Conservation (phyloP, 2,797 vertebrate species). For the Sebastes cheni region DNA sequence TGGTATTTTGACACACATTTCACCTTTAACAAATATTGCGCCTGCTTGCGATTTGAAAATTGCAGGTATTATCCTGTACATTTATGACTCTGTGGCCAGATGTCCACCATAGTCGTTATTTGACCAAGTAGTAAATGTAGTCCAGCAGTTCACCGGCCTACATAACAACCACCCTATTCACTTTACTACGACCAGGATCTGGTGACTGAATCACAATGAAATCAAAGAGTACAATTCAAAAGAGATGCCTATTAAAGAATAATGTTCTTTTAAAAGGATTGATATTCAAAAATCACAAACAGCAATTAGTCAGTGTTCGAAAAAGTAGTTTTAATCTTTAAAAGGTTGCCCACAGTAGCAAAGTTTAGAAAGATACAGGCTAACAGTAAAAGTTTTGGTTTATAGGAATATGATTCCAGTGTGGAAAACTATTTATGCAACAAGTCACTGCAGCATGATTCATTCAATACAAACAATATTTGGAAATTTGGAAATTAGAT, state of each 20-base stretch:
- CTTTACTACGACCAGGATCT: neutral
- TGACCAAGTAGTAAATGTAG: neutral
- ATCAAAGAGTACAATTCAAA: neutral
- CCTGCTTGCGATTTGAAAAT: too few species aligned
- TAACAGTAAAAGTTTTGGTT: constrained; percentile 55
- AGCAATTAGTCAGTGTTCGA: constrained; percentile 19
- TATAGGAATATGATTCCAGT: constrained; percentile 54
- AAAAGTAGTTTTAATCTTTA: constrained; percentile 53
- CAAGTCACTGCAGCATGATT: constrained; percentile 30
- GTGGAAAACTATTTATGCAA: constrained; percentile 33
- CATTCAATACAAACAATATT: constrained; percentile 45
- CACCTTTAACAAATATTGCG: too few species aligned
- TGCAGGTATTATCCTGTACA: neutral
- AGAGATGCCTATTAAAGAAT: neutral
- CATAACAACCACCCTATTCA: neutral
- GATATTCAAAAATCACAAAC: constrained; percentile 2
- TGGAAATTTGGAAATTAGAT: constrained; percentile 8
- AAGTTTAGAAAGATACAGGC: constrained; percentile 40
- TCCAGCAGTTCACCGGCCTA: neutral
- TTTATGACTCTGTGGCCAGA: neutral
- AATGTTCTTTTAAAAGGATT: neutral
- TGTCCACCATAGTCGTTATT: neutral
- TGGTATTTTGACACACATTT: too few species aligned
- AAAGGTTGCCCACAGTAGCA: constrained; percentile 47
- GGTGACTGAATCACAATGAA: neutral